phyloP scores from a whole-genome alignment of 2,797 vertebrate species.

The Lutra lutra region DNA sequence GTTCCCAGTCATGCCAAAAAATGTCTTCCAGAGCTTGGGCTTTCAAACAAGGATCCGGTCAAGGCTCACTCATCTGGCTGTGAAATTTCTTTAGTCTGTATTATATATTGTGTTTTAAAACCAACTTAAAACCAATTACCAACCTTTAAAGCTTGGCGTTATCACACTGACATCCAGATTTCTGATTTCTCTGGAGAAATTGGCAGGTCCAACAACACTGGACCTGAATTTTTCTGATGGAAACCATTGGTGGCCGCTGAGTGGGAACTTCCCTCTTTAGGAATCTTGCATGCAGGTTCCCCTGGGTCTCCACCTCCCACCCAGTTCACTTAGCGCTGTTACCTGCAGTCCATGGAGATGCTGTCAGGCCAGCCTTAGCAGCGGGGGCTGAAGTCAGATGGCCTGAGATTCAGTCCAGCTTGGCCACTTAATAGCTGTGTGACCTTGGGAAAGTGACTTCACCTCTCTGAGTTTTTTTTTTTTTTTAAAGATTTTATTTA shows the following conservation, averaged over 20 bases:
- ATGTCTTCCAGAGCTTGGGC: neutral
- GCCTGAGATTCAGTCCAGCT: neutral
- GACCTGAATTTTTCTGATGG: neutral
- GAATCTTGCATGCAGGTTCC: neutral
- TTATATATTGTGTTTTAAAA: neutral
- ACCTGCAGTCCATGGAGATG: neutral
- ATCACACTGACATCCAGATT: neutral
- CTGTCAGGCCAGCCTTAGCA: neutral
- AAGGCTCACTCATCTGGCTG: neutral
- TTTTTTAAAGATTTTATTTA: no score
- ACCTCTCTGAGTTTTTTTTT: neutral
- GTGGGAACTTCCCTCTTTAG: neutral
- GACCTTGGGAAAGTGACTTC: conserved; percentile 27
- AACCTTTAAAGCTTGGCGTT: neutral
- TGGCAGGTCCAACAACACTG: neutral
- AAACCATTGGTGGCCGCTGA: neutral
- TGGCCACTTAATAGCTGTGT: neutral
- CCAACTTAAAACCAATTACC: neutral
- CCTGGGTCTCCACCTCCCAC: neutral
- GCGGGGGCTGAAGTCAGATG: neutral
- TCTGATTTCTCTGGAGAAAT: neutral
- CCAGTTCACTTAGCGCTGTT: neutral
- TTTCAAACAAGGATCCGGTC: neutral
- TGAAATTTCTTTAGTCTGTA: conserved; percentile 1
- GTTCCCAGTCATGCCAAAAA: neutral